A percentile compares a stretch with the other conserved stretches of the same genome.
Conservation (phyloP, 2,797 vertebrate genomes). For the Alca torda region DNA sequence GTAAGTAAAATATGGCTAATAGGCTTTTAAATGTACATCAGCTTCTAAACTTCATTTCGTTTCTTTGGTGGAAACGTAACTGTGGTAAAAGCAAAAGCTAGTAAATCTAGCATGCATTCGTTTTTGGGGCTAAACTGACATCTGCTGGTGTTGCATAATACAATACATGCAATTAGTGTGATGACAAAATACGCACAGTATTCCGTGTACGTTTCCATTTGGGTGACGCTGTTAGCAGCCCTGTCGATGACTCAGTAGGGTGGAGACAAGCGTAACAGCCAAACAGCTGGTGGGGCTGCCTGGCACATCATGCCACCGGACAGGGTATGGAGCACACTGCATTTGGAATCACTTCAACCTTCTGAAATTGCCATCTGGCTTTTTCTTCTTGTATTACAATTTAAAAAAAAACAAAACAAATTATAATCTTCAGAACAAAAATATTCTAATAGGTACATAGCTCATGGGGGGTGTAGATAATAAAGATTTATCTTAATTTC, state of each 20-base stretch:
- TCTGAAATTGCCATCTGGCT: neutral
- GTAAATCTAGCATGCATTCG: neutral
- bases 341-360: rapidly evolving
- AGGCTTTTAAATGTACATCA: neutral
- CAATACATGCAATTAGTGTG: neutral
- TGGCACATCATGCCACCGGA: rapidly evolving
- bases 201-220: neutral
- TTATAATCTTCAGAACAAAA: neutral
- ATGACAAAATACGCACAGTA: neutral
- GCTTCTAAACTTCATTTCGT: neutral
- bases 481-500: neutral
- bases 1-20: neutral
- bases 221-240: neutral
- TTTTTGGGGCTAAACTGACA: constrained; percentile 1
- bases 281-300: neutral
- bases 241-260: neutral
- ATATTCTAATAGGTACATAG: neutral
- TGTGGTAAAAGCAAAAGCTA: neutral
- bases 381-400: rapidly evolving
- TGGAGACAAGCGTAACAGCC: neutral
- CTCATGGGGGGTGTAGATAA: neutral
- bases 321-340: neutral
- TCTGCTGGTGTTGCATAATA: constrained; percentile 25
- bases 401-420: neutral
- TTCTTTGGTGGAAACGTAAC: neutral